Percentiles rank a stretch among this genome's conserved stretches.
Conservation (phyloP, 2,888 invertebrate species). For the Dascillus cervinus region DNA sequence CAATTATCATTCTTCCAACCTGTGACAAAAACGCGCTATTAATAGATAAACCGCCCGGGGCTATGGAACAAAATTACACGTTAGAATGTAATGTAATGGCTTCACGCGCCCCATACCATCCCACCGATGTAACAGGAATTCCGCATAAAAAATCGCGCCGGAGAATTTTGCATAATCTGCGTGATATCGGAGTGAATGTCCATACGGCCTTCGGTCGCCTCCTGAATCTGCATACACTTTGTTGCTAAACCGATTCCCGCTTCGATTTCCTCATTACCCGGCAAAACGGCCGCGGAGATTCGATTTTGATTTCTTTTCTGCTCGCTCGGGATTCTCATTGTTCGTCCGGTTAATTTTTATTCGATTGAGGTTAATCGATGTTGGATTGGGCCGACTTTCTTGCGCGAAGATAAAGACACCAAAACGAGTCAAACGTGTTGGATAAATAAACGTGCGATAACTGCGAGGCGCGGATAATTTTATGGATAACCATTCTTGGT, state of each 20-base stretch:
- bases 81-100: conserved; percentile 9
- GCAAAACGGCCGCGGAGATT: neutral
- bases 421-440: too few species aligned
- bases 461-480: too few species aligned
- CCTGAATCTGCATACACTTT: conserved; percentile 1
- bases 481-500: too few species aligned
- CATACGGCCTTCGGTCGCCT: conserved; percentile 13
- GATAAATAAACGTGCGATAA: too few species aligned
- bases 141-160: conserved; percentile 9
- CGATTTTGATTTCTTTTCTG: neutral
- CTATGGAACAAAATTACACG: conserved; percentile 10
- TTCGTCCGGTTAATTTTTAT: too few species aligned
- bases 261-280: neutral
- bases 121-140: conserved; percentile 12
- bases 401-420: too few species aligned
- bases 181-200: conserved; percentile 15
- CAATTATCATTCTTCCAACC: conserved; percentile 6
- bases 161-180: conserved; percentile 15
- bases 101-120: conserved; percentile 13
- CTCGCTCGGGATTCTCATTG: neutral
- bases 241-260: neutral
- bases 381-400: too few species aligned
- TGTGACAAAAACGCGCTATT: conserved; percentile 12
- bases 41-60: conserved; percentile 6
- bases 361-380: too few species aligned